A percentile compares a stretch with the other conserved stretches of the same genome.
These are phyloP conservation scores for Cyanoliseus patagonus DNA, from an alignment of 2,113 vertebrate genomes.

Conservation along the genomic window DNA sequence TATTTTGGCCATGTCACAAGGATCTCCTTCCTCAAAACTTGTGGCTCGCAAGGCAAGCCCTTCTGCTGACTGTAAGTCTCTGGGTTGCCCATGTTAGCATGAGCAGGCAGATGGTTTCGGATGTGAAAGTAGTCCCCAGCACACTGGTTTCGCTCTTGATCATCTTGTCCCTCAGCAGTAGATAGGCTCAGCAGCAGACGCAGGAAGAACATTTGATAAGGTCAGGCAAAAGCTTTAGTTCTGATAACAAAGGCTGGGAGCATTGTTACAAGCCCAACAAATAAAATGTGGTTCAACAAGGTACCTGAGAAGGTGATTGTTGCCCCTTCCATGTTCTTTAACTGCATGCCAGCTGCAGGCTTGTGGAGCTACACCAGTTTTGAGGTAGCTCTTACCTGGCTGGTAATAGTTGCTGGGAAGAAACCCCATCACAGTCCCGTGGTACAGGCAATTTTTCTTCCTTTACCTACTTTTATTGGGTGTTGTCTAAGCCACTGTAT, in stretches of 20 bases:
- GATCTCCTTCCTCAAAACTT: conserved; percentile 3
- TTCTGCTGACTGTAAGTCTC: not conserved
- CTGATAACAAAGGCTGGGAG: not conserved
- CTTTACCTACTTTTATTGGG: not conserved
- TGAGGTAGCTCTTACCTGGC: not conserved
- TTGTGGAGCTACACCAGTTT: not conserved
- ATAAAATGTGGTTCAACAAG: not conserved
- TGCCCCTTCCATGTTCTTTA: not conserved
- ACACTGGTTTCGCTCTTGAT: not conserved
- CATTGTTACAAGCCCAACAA: not conserved
- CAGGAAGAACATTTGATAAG: not conserved
- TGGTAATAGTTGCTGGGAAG: not conserved
- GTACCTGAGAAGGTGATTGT: fast-evolving
- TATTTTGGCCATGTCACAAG: not conserved
- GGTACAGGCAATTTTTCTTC: fast-evolving
- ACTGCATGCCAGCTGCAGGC: not conserved
- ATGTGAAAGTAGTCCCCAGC: not conserved
- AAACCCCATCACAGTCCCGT: not conserved
- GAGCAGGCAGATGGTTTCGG: not conserved
- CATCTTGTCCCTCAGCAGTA: not conserved
- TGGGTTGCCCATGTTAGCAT: not conserved
- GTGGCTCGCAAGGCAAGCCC: not conserved
- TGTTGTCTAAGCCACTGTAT: not conserved
- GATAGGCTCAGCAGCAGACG: not conserved
- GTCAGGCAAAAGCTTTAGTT: not conserved